Evolutionary conservation across 2,888 invertebrate genomes (phyloP), one percentile per base, ranked within the genome.

Genomic region (Lasioglossum lativentre): DNA sequence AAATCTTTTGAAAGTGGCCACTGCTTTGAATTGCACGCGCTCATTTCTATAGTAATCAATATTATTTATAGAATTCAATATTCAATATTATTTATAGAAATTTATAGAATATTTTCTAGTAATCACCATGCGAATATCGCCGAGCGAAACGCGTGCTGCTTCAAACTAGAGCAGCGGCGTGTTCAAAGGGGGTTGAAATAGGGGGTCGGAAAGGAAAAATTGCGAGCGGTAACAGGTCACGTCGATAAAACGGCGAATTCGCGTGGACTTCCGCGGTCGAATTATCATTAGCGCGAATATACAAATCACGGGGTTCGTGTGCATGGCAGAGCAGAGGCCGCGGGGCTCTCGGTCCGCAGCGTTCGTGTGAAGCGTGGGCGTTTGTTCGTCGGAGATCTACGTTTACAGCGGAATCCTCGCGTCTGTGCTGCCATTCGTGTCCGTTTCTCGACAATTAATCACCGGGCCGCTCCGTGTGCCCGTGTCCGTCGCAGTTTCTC

Each of bases 401-500:
- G 75, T 85, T 80, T 59, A 56, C 76, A 66, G 27, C 47, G 59
- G 52, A n/a, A 75, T 66, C 47, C 74, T 59, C 59, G 59, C 63
- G 73, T 82, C 77, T 70, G 74, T 78, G 74, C 75, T 78, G 75
- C 59, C 78, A 75, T 81, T 85, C 85, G 79, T 75, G 85, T 78
- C 66, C 85, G 73, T 72, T 80, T 63, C 86, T 42, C 85, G 77
- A 66, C 85, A 71, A 85, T 86, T 82, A 85, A 86, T 86, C 85
- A 82, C 79, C 74, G 27, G 66, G 34, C 74, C 52, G 52, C 52
- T 72, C 75, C 30, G 71, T 59, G 83, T 75, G 83, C 23, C 78
- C 73, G 76, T 86, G 86, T 86, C 86, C 75, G 80, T 80, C 84
- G 86, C 84, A 86, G 86, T 80, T 80, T 84, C 86, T 84, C 80